phyloP scores from a whole-genome alignment of 1,140 invertebrate species.

The Panulirus ornatus region DNA sequence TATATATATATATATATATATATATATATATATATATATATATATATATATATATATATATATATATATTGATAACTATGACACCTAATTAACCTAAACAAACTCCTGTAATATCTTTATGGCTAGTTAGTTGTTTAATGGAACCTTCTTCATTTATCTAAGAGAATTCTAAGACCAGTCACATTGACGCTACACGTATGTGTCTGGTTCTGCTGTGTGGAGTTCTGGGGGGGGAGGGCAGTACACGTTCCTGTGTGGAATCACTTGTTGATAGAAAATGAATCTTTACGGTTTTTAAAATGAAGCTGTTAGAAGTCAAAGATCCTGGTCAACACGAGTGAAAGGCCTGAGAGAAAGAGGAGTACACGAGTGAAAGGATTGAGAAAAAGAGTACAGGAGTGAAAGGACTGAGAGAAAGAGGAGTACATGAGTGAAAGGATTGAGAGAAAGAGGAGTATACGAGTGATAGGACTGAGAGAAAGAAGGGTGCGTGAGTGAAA shows the following conservation, averaged over 20 bases:
- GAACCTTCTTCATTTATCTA: no score
- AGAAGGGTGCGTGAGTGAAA: not conserved
- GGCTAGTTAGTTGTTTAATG: no score
- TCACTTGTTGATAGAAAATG: no score
- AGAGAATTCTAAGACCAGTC: no score
- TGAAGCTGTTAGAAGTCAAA: no score
- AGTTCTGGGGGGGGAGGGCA: no score
- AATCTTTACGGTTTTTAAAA: no score
- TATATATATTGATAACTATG: not conserved
- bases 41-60: not conserved
- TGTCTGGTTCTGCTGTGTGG: no score
- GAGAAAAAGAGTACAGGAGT: not conserved
- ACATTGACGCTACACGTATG: no score
- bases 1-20: conserved; percentile 5
- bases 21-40: conserved; percentile 11
- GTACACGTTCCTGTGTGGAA: no score
- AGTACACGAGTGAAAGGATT: not conserved
- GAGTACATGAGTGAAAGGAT: not conserved
- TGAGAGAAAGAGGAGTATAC: not conserved
- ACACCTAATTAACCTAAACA: no score
- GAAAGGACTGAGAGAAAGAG: not conserved
- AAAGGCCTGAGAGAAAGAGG: not conserved
- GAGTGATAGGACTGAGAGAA: not conserved
- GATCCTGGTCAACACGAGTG: not conserved
- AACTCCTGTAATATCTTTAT: no score